Percentiles rank a stretch among this genome's conserved stretches.
Conservation (phyloP, 1,140 invertebrate species). For the Lepidurus packardi region DNA sequence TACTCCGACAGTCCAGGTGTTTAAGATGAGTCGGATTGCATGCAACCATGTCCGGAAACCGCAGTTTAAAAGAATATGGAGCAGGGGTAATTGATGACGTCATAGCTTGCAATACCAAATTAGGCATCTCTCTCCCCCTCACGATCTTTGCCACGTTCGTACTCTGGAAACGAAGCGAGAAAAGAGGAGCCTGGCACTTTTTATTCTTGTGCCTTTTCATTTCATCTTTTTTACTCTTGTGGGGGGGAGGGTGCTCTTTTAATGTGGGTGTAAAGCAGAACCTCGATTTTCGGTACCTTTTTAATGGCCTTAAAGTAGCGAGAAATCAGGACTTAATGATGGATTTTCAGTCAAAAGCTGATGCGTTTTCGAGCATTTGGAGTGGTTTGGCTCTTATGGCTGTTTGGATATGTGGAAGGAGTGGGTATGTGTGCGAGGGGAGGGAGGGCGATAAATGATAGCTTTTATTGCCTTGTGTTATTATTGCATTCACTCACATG, state of each 20-base stretch:
- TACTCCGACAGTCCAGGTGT: neutral
- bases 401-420: neutral
- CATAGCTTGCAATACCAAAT: neutral
- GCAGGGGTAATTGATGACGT: neutral
- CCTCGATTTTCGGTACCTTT: neutral
- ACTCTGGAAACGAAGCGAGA: too few relatives aligned
- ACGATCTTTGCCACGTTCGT: neutral
- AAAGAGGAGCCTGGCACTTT: too few relatives aligned
- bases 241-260: neutral
- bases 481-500: neutral
- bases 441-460: neutral
- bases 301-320: neutral
- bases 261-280: neutral
- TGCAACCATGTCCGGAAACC: neutral
- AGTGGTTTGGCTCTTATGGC: neutral
- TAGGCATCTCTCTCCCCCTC: neutral
- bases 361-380: neutral
- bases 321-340: neutral
- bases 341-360: neutral
- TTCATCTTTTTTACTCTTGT: neutral
- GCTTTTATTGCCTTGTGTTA: conserved; percentile 22
- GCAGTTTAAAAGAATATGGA: neutral
- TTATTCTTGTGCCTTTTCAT: neutral
- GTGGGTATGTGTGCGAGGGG: neutral
- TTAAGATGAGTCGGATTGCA: conserved; percentile 2